These are phyloP conservation scores for Julus scandinavius DNA, from an alignment of 2,888 invertebrate species.

Conservation along the genomic window DNA sequence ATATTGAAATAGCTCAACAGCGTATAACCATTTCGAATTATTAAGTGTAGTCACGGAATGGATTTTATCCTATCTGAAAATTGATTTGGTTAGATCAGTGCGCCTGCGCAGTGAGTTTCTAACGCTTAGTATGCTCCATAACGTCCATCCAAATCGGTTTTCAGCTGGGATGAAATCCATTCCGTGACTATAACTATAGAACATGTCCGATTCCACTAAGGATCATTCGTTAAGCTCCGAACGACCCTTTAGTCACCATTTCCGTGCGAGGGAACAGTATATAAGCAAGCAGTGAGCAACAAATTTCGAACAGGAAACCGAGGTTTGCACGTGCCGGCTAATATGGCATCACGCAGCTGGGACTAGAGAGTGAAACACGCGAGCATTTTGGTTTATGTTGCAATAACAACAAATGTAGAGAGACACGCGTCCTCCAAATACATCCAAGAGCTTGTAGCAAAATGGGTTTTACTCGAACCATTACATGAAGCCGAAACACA, in stretches of 20 bases:
- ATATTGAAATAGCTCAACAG: no score
- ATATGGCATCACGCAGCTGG: not conserved
- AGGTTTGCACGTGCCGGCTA: not conserved
- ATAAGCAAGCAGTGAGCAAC: not conserved
- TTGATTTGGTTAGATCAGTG: no score
- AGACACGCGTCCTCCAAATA: slow-evolving; percentile 24
- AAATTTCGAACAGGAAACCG: not conserved
- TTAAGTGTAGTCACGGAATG: no score
- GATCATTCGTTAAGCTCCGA: not conserved
- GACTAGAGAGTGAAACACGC: not conserved
- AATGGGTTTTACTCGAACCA: not conserved
- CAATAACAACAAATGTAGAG: slow-evolving; percentile 14
- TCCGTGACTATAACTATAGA: no score
- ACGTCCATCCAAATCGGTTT: no score
- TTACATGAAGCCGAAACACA: not conserved
- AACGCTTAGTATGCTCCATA: no score
- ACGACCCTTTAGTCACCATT: not conserved
- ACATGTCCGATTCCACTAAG: no score
- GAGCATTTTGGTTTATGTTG: not conserved
- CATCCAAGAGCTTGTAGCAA: not conserved
- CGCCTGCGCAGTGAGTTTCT: no score
- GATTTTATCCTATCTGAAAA: no score
- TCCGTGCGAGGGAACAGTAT: not conserved
- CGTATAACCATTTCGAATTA: no score
- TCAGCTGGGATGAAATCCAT: no score